Base-by-base conservation (phyloP, 1,140 invertebrate species). In the Lordiphosa collinella region DNA sequence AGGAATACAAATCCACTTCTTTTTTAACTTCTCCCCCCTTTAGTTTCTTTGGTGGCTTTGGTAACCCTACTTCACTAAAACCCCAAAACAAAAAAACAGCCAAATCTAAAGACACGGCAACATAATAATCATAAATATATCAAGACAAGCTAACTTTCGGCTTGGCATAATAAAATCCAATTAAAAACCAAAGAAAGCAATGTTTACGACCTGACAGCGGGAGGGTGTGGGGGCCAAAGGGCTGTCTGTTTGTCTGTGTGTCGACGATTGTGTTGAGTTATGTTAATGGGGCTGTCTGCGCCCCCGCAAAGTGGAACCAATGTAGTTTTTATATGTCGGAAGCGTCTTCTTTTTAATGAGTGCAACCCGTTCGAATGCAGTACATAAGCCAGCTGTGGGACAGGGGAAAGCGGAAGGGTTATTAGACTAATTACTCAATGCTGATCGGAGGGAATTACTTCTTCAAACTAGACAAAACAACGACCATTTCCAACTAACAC, bases 81-180 rank as follows among this genome's bases (percentile, higher is more conserved):
- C 36, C 49, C 56, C 2, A 51, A 57, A 66, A 35, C 32, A 22
- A 40, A 53, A 53, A 49, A 44, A 31, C 32, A 53, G 44, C 38
- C 41, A 52, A 31, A 52, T 41, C 35, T 60, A 60, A 25, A 76
- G 63, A 65, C 66, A 82, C 71, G 65, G 60, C 76, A 80, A 60
- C 76, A 80, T 82, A 82, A 80, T 82, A 80, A 80, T 76, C 71
- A 80, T 82, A 82, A 82, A 82, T 80, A 82, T 82, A 82, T 82
- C 76, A 80, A 44, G 66, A 57, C 66, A 63, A 63, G 76, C 66
- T 44, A 84, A 71, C 70, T 82, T 82, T 82, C 51, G 71, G 76
- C 66, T 31, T 62, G 72, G 76, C 78, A 82, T 80, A 80, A 80
- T 80, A 82, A 84, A 80, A 80, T 82, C 76, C 78, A 80, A 80